Conservation (phyloP, 2,888 invertebrate species). For the Campopleginae sp. region DNA sequence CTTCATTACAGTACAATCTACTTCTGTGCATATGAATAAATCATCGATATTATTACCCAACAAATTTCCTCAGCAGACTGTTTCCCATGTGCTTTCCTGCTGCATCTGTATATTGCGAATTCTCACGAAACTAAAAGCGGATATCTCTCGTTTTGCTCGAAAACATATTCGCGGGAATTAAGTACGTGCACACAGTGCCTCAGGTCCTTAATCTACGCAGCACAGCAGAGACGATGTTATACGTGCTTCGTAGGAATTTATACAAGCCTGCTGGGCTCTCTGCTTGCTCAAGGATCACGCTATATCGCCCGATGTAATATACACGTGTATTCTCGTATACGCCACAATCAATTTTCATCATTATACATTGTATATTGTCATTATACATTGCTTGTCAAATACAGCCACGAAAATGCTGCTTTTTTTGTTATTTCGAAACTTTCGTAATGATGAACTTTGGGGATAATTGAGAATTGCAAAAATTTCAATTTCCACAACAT, state of each 20-base stretch:
- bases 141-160: conserved; percentile 36
- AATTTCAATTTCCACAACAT: background rate
- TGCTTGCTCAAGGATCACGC: conserved; percentile 27
- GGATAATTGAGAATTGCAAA: no score
- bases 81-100: background rate
- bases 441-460: background rate
- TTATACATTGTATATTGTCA: background rate
- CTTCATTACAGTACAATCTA: background rate
- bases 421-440: background rate
- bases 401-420: background rate
- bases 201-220: conserved; percentile 53
- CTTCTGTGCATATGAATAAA: background rate
- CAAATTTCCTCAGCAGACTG: background rate
- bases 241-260: conserved; percentile 53
- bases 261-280: conserved; percentile 8
- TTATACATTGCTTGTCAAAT: conserved; percentile 2
- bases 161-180: conserved; percentile 53
- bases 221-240: conserved; percentile 33
- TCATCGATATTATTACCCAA: conserved; percentile 1
- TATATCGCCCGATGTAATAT: conserved; percentile 24
- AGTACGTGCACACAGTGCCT: conserved; percentile 44
- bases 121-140: conserved; percentile 54
- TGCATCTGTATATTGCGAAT: conserved; percentile 17
- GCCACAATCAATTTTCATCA: conserved; percentile 23
- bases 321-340: background rate